These are phyloP conservation scores for Clivina fossor DNA, from an alignment of 2,888 invertebrate species.

Conservation along the genomic window DNA sequence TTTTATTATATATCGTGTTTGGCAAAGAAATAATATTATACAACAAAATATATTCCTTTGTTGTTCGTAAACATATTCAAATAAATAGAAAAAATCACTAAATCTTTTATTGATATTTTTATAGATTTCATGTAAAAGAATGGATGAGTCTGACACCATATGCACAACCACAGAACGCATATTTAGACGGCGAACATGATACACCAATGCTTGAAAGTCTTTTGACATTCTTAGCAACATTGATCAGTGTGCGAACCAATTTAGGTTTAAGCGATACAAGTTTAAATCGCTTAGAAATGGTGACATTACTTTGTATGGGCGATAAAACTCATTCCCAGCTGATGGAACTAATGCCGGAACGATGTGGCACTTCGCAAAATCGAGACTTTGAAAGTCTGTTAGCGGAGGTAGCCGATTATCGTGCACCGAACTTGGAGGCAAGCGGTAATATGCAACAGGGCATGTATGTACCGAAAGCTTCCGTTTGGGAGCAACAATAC, in stretches of 20 bases:
- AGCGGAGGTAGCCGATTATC: constrained; percentile 63
- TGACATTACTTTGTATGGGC: constrained; percentile 87
- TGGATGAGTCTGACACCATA: constrained; percentile 79
- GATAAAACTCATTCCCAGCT: constrained; percentile 96
- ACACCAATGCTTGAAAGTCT: constrained; percentile 90
- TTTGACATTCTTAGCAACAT: constrained; percentile 85
- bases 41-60: too few species aligned
- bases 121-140: constrained; percentile 82
- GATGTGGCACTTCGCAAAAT: constrained; percentile 88
- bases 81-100: too few species aligned
- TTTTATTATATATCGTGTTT: too few species aligned
- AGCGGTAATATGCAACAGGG: constrained; percentile 77
- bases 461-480: constrained; percentile 80
- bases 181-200: constrained; percentile 78
- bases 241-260: constrained; percentile 86
- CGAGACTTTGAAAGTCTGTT: constrained; percentile 86
- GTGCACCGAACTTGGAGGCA: constrained; percentile 85
- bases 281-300: constrained; percentile 82
- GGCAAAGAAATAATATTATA: too few species aligned
- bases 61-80: too few species aligned
- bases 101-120: constrained; percentile 29
- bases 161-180: constrained; percentile 61
- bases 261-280: constrained; percentile 67
- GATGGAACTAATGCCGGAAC: constrained; percentile 93
- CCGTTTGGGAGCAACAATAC: constrained; percentile 90